These are phyloP conservation scores for Sitophilus oryzae DNA, from an alignment of 1,140 invertebrate genomes.

Conservation along the genomic window DNA sequence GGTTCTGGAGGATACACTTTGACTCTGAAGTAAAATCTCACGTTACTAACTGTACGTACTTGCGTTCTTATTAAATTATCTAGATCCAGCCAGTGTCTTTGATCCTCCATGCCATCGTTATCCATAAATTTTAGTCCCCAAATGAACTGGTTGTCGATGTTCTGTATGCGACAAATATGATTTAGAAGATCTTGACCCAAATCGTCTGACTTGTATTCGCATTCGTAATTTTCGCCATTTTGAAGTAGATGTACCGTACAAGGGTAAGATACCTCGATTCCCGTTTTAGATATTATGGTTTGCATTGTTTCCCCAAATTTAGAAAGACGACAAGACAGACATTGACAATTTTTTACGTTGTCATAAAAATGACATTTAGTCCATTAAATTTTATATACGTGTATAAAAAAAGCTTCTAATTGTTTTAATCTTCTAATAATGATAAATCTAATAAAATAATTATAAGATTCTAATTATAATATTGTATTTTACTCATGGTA, in stretches of 20 bases:
- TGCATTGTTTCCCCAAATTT: constrained; percentile 17
- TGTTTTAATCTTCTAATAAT: too few relatives aligned
- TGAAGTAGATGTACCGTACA: constrained; percentile 21
- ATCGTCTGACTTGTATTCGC: constrained; percentile 25
- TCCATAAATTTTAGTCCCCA: constrained; percentile 24
- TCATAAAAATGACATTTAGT: not conserved
- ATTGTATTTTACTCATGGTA: too few relatives aligned
- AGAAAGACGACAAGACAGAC: too few relatives aligned
- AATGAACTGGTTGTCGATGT: constrained; percentile 8
- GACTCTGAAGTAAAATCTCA: constrained; percentile 19
- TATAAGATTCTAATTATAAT: too few relatives aligned
- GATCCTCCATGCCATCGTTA: constrained; percentile 10
- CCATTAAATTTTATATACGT: too few relatives aligned
- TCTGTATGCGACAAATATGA: constrained; percentile 16
- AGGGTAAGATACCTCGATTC: constrained; percentile 22
- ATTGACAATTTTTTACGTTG: too few relatives aligned
- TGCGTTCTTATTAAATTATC: constrained; percentile 18
- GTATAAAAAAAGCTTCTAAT: too few relatives aligned
- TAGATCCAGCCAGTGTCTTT: constrained; percentile 21
- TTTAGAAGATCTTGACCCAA: constrained; percentile 14
- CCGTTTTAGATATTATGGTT: constrained; percentile 20
- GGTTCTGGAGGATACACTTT: constrained; percentile 26
- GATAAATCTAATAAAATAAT: too few relatives aligned
- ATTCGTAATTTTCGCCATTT: constrained; percentile 25
- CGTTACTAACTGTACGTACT: constrained; percentile 12